phyloP scores from a whole-genome alignment of 1,140 invertebrate genomes.

The Cyclargus thomasi region DNA sequence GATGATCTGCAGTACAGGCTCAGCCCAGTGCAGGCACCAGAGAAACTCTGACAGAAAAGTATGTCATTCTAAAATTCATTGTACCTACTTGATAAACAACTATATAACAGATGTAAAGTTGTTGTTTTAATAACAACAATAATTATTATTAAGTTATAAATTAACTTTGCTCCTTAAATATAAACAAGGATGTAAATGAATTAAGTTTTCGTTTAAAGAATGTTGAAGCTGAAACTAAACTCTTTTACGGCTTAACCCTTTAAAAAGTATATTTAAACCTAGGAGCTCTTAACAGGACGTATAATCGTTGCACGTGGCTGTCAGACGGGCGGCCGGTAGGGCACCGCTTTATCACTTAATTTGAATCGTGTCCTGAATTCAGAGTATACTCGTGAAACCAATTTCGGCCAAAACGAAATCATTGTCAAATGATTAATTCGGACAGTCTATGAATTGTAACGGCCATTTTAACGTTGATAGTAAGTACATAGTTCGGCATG shows the following conservation, averaged over 20 bases:
- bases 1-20: too few species aligned
- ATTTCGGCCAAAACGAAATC: constrained; percentile 40
- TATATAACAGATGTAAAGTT: too few species aligned
- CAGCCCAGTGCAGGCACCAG: too few species aligned
- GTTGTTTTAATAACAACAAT: too few species aligned
- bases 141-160: too few species aligned
- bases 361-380: constrained; percentile 64
- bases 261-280: background rate
- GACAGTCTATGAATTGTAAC: constrained; percentile 9
- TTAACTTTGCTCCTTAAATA: too few species aligned
- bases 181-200: too few species aligned
- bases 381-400: constrained; percentile 38
- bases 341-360: constrained; percentile 65
- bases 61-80: too few species aligned
- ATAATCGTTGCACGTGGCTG: constrained; percentile 39
- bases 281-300: background rate
- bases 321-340: constrained; percentile 46
- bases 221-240: background rate
- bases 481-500: too few species aligned
- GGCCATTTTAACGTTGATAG: background rate
- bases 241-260: background rate
- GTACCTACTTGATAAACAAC: too few species aligned
- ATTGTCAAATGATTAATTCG: constrained; percentile 41
- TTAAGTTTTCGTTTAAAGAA: too few species aligned
- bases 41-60: too few species aligned